Conservation (phyloP, 1,140 invertebrate species). For the Xylocopa sonorina region DNA sequence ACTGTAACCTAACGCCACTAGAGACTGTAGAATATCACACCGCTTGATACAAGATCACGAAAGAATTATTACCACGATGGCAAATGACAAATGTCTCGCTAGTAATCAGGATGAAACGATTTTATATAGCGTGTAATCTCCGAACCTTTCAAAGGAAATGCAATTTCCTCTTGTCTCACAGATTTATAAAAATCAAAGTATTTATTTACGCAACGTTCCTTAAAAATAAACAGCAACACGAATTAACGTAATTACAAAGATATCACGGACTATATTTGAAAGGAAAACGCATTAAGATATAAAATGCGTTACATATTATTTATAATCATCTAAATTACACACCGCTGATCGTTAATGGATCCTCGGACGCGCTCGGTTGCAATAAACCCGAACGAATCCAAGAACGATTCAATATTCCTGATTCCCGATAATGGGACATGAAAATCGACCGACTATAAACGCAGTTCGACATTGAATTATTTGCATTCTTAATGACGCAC, state of each 20-base stretch:
- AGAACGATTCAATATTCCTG: neutral
- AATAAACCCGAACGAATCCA: neutral
- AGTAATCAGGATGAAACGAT: neutral
- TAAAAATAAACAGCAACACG: too few relatives aligned
- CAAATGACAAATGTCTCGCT: neutral
- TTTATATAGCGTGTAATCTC: neutral
- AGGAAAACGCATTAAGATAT: neutral
- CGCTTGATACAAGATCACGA: too few relatives aligned
- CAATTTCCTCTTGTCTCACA: too few relatives aligned
- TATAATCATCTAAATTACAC: neutral
- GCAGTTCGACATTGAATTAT: neutral
- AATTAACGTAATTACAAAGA: too few relatives aligned
- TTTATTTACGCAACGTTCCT: too few relatives aligned
- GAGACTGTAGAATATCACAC: neutral
- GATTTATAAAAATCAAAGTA: too few relatives aligned
- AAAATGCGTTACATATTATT: neutral
- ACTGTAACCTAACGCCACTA: neutral
- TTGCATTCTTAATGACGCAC: slow-evolving; percentile 1
- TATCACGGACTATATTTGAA: neutral
- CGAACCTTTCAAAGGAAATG: too few relatives aligned
- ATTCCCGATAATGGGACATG: neutral
- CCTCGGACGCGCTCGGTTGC: neutral
- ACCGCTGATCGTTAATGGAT: neutral
- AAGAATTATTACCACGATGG: neutral
- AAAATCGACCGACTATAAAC: neutral